These are phyloP conservation scores for Dasyurus viverrinus DNA, from an alignment of 2,113 vertebrate species.

Conservation along the genomic window DNA sequence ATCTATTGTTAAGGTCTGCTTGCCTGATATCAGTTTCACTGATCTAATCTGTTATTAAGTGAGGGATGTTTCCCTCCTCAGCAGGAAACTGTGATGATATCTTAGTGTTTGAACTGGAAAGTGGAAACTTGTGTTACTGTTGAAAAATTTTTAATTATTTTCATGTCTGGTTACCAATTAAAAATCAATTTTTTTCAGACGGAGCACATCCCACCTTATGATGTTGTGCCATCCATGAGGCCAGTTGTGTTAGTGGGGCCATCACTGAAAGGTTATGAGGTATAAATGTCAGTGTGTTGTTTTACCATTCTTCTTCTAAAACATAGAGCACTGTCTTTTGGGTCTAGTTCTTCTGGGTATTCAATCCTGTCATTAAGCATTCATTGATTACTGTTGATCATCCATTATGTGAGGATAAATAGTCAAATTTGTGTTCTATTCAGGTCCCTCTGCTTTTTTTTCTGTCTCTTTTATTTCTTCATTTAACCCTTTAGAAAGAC, in stretches of 20 bases:
- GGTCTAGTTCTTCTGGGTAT: not conserved
- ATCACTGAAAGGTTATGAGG: slow-evolving; percentile 98
- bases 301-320: slow-evolving; percentile 9
- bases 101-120: not conserved
- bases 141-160: not conserved
- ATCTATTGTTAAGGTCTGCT: slow-evolving; percentile 43
- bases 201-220: slow-evolving; percentile 97
- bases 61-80: slow-evolving; percentile 37
- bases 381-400: not conserved
- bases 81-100: slow-evolving; percentile 41
- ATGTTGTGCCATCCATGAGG: slow-evolving; percentile 98
- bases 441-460: not conserved
- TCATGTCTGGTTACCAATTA: slow-evolving; percentile 42
- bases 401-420: not conserved
- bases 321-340: not conserved
- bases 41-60: slow-evolving; percentile 18
- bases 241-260: slow-evolving; percentile 98
- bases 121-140: not conserved
- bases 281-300: slow-evolving; percentile 72
- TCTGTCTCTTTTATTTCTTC: not conserved
- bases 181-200: slow-evolving; percentile 85
- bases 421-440: not conserved
- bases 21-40: slow-evolving; percentile 58
- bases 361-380: not conserved
- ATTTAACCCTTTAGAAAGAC: slow-evolving; percentile 28